Percentiles rank a stretch among this genome's conserved stretches.
Conservation (phyloP, 2,113 vertebrate genomes). For the Piprites chloris region DNA sequence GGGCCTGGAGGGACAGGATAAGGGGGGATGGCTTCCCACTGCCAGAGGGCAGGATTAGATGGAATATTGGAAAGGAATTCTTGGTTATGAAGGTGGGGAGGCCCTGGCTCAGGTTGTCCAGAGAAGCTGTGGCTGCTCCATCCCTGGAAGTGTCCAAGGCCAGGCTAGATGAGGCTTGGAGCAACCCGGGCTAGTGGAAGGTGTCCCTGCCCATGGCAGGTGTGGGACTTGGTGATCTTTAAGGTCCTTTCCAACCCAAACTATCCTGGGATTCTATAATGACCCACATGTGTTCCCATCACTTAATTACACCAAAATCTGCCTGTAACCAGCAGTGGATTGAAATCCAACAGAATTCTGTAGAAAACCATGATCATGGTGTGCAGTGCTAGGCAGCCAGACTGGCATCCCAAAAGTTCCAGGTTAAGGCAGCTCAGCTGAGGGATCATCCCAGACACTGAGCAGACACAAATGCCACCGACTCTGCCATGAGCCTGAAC, state of each 20-base stretch:
- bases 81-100: not conserved
- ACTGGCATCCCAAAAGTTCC: accelerated
- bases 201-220: not conserved
- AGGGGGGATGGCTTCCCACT: not conserved
- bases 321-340: accelerated
- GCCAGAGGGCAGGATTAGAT: not conserved
- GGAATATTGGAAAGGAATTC: not conserved
- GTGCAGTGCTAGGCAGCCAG: not conserved
- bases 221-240: not conserved
- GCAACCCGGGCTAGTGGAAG: not conserved
- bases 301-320: accelerated
- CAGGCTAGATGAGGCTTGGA: not conserved
- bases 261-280: not conserved
- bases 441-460: not conserved
- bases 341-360: accelerated
- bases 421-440: not conserved
- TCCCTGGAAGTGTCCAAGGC: not conserved
- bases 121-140: not conserved
- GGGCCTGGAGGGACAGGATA: not conserved
- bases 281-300: not conserved
- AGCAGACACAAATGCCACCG: not conserved
- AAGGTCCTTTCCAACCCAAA: accelerated
- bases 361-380: accelerated
- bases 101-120: not conserved
- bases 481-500: not conserved